Percentiles rank a stretch among this genome's conserved stretches.
phyloP scores from a whole-genome alignment of 2,113 vertebrate species.

The Fukomys damarensis region DNA sequence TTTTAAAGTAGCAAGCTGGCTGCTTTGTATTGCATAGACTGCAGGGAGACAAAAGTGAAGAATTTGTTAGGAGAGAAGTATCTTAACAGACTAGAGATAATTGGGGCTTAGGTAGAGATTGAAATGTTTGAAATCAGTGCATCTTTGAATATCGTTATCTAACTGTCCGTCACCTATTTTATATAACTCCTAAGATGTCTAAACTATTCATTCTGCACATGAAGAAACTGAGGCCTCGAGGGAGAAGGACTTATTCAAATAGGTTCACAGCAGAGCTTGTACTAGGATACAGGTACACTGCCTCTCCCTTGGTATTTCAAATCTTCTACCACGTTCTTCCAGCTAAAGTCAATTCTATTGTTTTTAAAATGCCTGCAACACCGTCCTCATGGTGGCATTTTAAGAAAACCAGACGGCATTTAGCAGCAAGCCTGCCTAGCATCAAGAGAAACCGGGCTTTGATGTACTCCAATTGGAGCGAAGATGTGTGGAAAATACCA shows the following conservation, averaged over 20 bases:
- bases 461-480: constrained; percentile 74
- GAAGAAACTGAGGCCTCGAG: background rate
- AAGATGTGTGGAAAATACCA: constrained; percentile 81
- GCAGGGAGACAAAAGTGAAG: background rate
- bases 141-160: constrained; percentile 21
- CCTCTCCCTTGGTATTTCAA: background rate
- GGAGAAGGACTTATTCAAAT: background rate
- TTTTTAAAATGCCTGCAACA: constrained; percentile 52
- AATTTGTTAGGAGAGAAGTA: background rate
- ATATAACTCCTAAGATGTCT: background rate
- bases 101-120: background rate
- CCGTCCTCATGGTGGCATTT: constrained; percentile 65
- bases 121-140: background rate
- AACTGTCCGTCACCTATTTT: background rate
- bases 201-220: background rate
- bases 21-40: background rate
- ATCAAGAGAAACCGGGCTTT: constrained; percentile 72
- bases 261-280: background rate
- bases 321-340: background rate
- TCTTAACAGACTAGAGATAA: background rate
- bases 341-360: constrained; percentile 18
- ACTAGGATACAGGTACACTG: background rate
- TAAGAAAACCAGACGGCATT: constrained; percentile 73
- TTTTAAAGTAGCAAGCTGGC: constrained; percentile 38
- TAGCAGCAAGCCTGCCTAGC: constrained; percentile 61